A percentile compares a stretch with the other conserved stretches of the same genome.
Conservation (phyloP, 1,140 invertebrate species). For the Cepaea nemoralis region DNA sequence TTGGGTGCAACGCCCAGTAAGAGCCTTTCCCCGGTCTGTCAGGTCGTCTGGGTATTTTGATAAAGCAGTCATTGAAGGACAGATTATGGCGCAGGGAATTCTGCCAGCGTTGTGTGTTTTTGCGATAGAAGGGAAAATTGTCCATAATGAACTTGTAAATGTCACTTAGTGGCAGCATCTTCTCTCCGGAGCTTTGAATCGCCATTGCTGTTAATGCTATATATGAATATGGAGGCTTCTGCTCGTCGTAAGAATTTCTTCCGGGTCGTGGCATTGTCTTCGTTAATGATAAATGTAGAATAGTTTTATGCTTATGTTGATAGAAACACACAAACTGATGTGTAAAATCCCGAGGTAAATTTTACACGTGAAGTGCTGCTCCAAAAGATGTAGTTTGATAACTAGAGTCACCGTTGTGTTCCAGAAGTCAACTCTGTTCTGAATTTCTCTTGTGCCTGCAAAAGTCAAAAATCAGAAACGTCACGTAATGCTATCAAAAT, state of each 20-base stretch:
- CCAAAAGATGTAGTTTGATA: too few species aligned
- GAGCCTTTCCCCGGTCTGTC: conserved; percentile 71
- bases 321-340: too few species aligned
- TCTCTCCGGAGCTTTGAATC: conserved; percentile 92
- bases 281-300: not conserved
- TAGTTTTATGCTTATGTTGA: too few species aligned
- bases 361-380: too few species aligned
- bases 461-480: too few species aligned
- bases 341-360: too few species aligned
- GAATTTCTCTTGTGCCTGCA: too few species aligned
- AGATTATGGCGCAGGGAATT: conserved; percentile 75
- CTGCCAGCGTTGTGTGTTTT: conserved; percentile 83
- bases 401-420: too few species aligned
- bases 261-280: conserved; percentile 87
- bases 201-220: conserved; percentile 98
- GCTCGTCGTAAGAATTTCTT: conserved; percentile 90
- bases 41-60: conserved; percentile 85
- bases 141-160: conserved; percentile 90
- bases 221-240: conserved; percentile 97
- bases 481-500: too few species aligned
- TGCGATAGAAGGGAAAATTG: conserved; percentile 89
- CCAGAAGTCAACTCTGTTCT: too few species aligned
- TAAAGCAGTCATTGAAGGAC: conserved; percentile 76
- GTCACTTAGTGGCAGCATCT: conserved; percentile 93
- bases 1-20: conserved; percentile 75